Conservation (phyloP, 92 coral and sea anemone species). For the Virgularia gustaviana region DNA sequence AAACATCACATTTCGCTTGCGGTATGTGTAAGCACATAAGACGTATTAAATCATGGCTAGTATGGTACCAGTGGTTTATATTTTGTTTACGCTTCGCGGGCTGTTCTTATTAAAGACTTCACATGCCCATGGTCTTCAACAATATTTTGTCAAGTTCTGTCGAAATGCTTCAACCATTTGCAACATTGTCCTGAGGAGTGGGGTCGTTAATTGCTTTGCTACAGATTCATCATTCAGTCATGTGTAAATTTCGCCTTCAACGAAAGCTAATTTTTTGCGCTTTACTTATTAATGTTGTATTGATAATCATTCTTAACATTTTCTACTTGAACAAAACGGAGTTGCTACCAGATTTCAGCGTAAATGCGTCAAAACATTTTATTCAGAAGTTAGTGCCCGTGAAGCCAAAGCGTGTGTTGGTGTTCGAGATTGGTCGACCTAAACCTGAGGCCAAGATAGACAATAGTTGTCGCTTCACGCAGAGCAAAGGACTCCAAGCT, state of each 20-base stretch:
- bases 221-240: too few species aligned
- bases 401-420: conserved; percentile 32
- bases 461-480: conserved; percentile 25
- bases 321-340: conserved; percentile 9
- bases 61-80: too few species aligned
- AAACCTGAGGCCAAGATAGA: conserved; percentile 28
- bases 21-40: too few species aligned
- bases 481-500: conserved; percentile 32
- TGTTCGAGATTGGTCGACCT: conserved; percentile 32
- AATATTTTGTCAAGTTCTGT: too few species aligned
- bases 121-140: too few species aligned
- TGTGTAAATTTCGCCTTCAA: conserved; percentile 18
- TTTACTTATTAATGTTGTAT: background rate
- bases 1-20: too few species aligned
- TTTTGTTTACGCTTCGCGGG: too few species aligned
- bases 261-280: conserved; percentile 1
- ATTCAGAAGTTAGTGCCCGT: conserved; percentile 30
- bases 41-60: too few species aligned
- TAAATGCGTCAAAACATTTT: conserved; percentile 27
- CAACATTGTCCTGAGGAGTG: too few species aligned
- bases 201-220: too few species aligned
- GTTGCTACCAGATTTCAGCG: conserved; percentile 5
- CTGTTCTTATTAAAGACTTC: too few species aligned
- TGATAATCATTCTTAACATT: background rate
- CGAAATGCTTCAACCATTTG: too few species aligned